Evolutionary conservation across 1,140 invertebrate genomes (phyloP).

Genomic region (Scaptomyza hsui): DNA sequence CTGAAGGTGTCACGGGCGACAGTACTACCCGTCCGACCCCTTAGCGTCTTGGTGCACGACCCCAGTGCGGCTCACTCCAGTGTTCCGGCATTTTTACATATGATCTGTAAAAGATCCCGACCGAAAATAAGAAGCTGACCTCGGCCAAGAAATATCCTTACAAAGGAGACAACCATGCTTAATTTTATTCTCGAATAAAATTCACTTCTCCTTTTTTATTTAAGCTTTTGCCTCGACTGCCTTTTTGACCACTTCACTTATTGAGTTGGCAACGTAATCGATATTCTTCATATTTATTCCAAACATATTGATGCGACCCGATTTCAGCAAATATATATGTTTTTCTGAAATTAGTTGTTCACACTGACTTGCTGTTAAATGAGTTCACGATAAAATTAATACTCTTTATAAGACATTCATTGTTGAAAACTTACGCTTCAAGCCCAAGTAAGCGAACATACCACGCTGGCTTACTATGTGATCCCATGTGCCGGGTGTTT

Average conservation of each 20-base stretch:
- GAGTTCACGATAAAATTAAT: background rate
- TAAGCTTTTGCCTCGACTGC: background rate
- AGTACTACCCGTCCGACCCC: too few relatives aligned
- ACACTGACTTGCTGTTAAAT: constrained; percentile 18
- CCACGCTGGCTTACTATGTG: constrained; percentile 99
- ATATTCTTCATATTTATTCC: constrained; percentile 97
- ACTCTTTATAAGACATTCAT: background rate
- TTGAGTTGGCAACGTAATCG: constrained; percentile 94
- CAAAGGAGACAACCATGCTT: too few relatives aligned
- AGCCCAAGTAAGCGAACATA: constrained; percentile 99
- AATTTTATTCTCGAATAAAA: background rate
- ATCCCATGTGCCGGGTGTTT: constrained; percentile 93
- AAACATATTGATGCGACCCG: constrained; percentile 98
- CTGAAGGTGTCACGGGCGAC: too few relatives aligned
- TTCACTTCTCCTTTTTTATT: background rate
- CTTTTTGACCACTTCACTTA: constrained; percentile 95
- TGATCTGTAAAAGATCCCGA: too few relatives aligned
- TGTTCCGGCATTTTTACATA: too few relatives aligned
- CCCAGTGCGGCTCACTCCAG: too few relatives aligned
- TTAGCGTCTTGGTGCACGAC: too few relatives aligned
- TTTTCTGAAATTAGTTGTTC: constrained; percentile 10
- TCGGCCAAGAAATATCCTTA: too few relatives aligned
- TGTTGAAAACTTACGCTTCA: too few relatives aligned
- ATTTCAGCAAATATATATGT: constrained; percentile 92
- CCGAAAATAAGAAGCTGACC: too few relatives aligned